These are phyloP conservation scores for Trogon surrucura DNA, from an alignment of 2,113 vertebrate species.

Conservation along the genomic window DNA sequence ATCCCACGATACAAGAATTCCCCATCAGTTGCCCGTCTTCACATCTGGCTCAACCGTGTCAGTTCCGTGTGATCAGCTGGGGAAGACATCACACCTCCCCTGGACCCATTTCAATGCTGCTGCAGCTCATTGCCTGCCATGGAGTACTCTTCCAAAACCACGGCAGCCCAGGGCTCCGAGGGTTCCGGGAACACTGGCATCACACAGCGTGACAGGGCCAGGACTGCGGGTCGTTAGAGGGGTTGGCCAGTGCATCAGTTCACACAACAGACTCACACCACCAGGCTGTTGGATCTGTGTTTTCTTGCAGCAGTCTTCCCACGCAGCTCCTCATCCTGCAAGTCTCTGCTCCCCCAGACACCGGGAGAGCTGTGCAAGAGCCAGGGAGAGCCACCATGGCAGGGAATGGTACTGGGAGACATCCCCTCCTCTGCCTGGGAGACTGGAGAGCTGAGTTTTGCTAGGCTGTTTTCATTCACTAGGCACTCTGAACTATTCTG, in stretches of 20 bases:
- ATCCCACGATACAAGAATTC: neutral
- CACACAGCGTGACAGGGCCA: neutral
- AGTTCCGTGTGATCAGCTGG: neutral
- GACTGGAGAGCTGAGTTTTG: neutral
- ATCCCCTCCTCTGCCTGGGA: neutral
- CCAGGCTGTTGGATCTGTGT: neutral
- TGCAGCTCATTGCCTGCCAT: neutral
- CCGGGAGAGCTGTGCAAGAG: neutral
- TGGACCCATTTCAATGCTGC: neutral
- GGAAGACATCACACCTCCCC: neutral
- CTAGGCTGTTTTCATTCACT: neutral
- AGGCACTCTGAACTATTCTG: neutral
- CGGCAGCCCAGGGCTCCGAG: neutral
- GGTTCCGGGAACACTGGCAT: accelerated
- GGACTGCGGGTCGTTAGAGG: neutral
- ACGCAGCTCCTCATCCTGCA: neutral
- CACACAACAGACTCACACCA: neutral
- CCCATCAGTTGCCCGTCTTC: accelerated
- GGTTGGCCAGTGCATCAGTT: no score
- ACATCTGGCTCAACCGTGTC: neutral
- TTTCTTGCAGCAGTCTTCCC: neutral
- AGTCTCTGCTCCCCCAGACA: neutral
- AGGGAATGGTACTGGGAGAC: neutral
- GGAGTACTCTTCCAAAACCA: neutral
- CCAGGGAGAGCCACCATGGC: neutral